phyloP scores from a whole-genome alignment of 2,797 vertebrate genomes.

The Pangasius djambal region DNA sequence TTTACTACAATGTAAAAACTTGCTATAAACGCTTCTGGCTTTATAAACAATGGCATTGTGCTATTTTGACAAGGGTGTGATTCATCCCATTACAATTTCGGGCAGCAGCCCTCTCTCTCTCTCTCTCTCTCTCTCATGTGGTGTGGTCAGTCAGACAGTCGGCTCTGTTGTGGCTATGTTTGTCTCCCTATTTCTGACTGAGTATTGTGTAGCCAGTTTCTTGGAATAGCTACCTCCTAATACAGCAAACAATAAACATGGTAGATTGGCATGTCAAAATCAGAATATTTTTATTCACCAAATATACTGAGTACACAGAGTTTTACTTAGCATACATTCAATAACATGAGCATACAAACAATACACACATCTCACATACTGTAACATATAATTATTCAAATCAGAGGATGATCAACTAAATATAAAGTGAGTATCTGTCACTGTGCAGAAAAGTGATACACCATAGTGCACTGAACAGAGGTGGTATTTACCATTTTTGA shows the following conservation, averaged over 20 bases:
- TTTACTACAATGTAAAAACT: neutral
- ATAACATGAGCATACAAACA: neutral
- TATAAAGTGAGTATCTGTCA: neutral
- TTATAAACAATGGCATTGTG: conserved; percentile 21
- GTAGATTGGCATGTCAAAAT: neutral
- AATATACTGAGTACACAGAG: neutral
- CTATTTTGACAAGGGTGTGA: conserved; percentile 40
- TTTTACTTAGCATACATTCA: neutral
- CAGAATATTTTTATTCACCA: neutral
- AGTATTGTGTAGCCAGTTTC: neutral
- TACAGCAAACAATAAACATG: neutral
- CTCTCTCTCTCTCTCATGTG: conserved; percentile 7
- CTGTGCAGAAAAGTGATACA: neutral
- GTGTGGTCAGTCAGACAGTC: conserved; percentile 7
- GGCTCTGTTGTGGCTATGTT: conserved; percentile 28
- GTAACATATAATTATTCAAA: neutral
- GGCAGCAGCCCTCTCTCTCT: neutral
- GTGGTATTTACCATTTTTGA: neutral
- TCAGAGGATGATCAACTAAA: neutral
- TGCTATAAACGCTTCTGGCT: conserved; percentile 29
- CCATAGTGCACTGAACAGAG: neutral
- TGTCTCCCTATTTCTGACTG: conserved; percentile 7
- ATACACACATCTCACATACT: neutral
- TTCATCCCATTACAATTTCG: conserved; percentile 33
- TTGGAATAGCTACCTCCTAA: neutral